A percentile compares a stretch with the other conserved stretches of the same genome.
Conservation (phyloP, 2,113 vertebrate genomes). For the Nerophis lumbriciformis region DNA sequence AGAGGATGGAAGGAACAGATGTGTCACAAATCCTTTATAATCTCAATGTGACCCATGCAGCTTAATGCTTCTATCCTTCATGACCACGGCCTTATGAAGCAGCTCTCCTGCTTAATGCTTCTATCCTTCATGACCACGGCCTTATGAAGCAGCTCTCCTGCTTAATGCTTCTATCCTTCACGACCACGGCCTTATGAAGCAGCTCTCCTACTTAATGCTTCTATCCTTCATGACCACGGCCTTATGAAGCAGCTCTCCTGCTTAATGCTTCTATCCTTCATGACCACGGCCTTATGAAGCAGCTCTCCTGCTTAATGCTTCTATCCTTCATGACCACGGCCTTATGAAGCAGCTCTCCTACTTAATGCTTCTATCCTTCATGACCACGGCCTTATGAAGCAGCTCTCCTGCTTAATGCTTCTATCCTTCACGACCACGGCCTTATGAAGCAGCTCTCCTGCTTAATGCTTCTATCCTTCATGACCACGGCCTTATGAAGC, state of each 20-base stretch:
- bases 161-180: constrained; percentile 10
- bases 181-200: background rate
- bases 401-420: constrained; percentile 1
- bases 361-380: constrained; percentile 10
- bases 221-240: background rate
- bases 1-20: constrained; percentile 39
- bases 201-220: background rate
- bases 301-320: constrained; percentile 1
- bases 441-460: too few species aligned
- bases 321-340: background rate
- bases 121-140: background rate
- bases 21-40: constrained; percentile 57
- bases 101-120: constrained; percentile 1
- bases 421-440: background rate
- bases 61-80: too few species aligned
- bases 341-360: too few species aligned
- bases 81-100: too few species aligned
- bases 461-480: constrained; percentile 10
- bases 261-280: constrained; percentile 10
- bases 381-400: background rate
- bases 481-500: background rate
- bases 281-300: background rate
- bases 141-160: too few species aligned
- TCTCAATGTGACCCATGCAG: constrained; percentile 47
- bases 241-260: too few species aligned